Conservation (phyloP, 2,888 invertebrate genomes). For the Himalopsyche anomala region DNA sequence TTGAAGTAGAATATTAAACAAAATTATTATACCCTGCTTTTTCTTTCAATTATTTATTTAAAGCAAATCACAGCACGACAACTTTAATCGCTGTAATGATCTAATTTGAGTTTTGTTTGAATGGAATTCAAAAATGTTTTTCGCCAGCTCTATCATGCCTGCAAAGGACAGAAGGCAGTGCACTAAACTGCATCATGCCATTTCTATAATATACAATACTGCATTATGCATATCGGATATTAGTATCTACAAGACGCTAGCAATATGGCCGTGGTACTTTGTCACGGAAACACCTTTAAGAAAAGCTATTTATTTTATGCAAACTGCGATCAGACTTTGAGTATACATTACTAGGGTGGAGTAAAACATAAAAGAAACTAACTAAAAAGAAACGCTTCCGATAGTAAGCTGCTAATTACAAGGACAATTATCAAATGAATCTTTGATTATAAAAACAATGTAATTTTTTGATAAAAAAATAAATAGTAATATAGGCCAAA, state of each 20-base stretch:
- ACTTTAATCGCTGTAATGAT: too few species aligned
- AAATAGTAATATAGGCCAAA: too few species aligned
- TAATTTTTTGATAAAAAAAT: too few species aligned
- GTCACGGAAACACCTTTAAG: slow-evolving; percentile 16
- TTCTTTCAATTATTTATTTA: too few species aligned
- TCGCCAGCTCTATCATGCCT: background rate
- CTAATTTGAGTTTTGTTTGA: too few species aligned
- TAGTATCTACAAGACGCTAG: slow-evolving; percentile 13
- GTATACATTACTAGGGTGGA: background rate
- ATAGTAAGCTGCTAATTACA: too few species aligned
- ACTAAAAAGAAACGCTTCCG: too few species aligned
- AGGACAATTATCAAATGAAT: too few species aligned
- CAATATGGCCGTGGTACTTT: slow-evolving; percentile 5
- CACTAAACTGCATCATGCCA: background rate
- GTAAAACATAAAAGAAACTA: background rate
- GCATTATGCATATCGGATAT: slow-evolving; percentile 34
- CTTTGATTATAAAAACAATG: too few species aligned
- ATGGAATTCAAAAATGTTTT: background rate
- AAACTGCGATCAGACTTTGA: background rate
- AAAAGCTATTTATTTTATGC: slow-evolving; percentile 27
- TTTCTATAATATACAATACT: slow-evolving; percentile 6
- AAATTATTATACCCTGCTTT: too few species aligned
- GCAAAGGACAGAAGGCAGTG: background rate
- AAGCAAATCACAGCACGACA: too few species aligned
- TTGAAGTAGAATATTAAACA: too few species aligned